Percentiles rank a stretch among this genome's conserved stretches.
Evolutionary conservation across 2,797 vertebrate genomes (phyloP).

Genomic region (Macroramphosus scolopax): DNA sequence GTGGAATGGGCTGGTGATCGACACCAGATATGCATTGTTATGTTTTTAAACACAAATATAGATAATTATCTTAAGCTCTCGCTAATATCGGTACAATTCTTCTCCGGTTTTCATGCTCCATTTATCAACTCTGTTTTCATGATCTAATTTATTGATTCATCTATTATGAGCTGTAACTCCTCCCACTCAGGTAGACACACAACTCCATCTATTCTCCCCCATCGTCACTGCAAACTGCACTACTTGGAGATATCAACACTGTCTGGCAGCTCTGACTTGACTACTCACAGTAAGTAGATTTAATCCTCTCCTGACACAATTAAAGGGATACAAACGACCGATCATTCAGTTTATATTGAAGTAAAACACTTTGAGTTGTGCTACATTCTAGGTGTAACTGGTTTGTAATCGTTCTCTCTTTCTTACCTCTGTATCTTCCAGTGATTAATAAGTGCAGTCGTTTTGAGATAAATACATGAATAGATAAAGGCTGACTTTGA

Average conservation of each 20-base stretch:
- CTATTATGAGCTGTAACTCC: constrained; percentile 42
- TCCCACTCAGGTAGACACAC: constrained; percentile 66
- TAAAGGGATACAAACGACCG: neutral
- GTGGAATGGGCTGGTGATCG: too few species aligned
- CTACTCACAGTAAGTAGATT: constrained; percentile 45
- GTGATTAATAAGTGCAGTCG: neutral
- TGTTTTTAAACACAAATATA: too few species aligned
- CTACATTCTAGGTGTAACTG: neutral
- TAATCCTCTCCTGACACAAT: neutral
- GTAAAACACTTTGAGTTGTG: too few species aligned
- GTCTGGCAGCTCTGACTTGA: constrained; percentile 38
- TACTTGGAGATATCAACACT: constrained; percentile 49
- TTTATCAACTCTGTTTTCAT: constrained; percentile 9
- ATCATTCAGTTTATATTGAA: too few species aligned
- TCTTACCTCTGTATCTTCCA: neutral
- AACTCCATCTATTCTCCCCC: constrained; percentile 50
- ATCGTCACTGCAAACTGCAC: constrained; percentile 56
- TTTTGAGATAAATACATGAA: neutral
- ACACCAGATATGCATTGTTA: too few species aligned
- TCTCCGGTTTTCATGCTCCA: too few species aligned
- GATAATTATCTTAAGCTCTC: too few species aligned
- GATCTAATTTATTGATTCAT: constrained; percentile 24
- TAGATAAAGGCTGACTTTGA: neutral
- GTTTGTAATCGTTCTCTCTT: constrained; percentile 4
- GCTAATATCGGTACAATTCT: too few species aligned